Conservation (phyloP, 1,140 invertebrate genomes). For the Formica selysi region DNA sequence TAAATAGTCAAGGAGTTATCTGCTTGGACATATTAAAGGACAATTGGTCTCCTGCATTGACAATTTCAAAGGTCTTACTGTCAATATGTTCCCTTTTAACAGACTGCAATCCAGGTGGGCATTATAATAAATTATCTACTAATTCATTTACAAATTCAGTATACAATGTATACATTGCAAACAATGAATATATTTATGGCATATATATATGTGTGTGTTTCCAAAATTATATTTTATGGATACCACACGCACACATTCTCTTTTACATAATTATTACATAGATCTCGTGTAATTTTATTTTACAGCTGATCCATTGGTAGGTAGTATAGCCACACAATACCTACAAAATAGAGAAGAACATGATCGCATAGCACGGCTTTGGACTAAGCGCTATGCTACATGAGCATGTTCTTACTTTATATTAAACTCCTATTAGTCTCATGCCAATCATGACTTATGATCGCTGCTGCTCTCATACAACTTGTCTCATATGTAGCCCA, state of each 20-base stretch:
- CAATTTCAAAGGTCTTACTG: slow-evolving; percentile 97
- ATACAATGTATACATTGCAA: not conserved
- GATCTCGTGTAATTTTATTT: slow-evolving; percentile 74
- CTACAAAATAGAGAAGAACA: slow-evolving; percentile 98
- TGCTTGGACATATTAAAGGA: slow-evolving; percentile 98
- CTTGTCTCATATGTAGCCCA: slow-evolving; percentile 52
- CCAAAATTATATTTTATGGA: not conserved
- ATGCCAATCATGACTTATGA: slow-evolving; percentile 78
- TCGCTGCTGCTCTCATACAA: slow-evolving; percentile 72
- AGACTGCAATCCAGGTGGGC: slow-evolving; percentile 97
- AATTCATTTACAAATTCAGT: slow-evolving; percentile 21
- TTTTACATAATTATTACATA: not conserved
- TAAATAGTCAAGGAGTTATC: slow-evolving; percentile 98
- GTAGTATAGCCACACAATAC: slow-evolving; percentile 99
- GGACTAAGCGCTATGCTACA: slow-evolving; percentile 99
- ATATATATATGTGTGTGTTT: not conserved
- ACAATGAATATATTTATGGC: slow-evolving; percentile 8
- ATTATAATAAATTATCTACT: not conserved
- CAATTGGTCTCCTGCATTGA: slow-evolving; percentile 98
- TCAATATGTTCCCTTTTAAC: slow-evolving; percentile 98
- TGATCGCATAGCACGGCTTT: slow-evolving; percentile 98
- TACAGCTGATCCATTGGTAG: slow-evolving; percentile 97
- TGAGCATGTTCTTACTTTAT: slow-evolving; percentile 87
- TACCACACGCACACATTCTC: not conserved
- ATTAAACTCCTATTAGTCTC: slow-evolving; percentile 80